Evolutionary conservation across 2,113 vertebrate species (phyloP).

Genomic region (Penelope pileata): DNA sequence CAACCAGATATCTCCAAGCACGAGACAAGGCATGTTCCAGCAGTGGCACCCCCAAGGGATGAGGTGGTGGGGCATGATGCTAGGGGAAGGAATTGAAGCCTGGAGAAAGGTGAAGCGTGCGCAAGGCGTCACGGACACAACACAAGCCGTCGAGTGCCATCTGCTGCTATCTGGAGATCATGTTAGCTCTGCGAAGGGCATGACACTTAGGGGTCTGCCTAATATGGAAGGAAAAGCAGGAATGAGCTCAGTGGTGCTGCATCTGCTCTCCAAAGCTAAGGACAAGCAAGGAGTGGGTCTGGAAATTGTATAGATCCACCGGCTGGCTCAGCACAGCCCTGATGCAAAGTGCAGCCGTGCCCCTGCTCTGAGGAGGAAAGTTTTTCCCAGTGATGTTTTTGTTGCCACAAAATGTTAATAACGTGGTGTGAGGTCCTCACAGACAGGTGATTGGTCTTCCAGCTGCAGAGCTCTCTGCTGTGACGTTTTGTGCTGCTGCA

Average conservation of each 20-base stretch:
- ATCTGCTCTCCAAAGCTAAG: conserved; percentile 24
- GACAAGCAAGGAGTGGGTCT: conserved; percentile 3
- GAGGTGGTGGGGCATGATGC: not conserved
- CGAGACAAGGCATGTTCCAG: not conserved
- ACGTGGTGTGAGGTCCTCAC: not conserved
- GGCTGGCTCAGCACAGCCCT: not conserved
- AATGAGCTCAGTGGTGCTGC: conserved; percentile 48
- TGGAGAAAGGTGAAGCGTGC: not conserved
- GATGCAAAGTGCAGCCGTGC: not conserved
- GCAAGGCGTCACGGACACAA: not conserved
- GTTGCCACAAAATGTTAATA: not conserved
- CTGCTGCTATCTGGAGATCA: conserved; percentile 66
- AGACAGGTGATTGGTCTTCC: not conserved
- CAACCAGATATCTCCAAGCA: not conserved
- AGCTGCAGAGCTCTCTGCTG: not conserved
- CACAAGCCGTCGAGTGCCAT: conserved; percentile 58
- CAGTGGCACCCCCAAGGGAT: not conserved
- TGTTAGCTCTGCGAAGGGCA: conserved; percentile 53
- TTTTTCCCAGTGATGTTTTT: not conserved
- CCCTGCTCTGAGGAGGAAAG: not conserved
- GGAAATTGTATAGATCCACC: conserved; percentile 48
- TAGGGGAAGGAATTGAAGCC: not conserved
- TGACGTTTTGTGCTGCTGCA: not conserved
- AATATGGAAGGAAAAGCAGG: conserved; percentile 66
- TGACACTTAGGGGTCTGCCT: conserved; percentile 62